These are phyloP conservation scores for Apantesis nais DNA, from an alignment of 2,888 invertebrate genomes.

Conservation along the genomic window DNA sequence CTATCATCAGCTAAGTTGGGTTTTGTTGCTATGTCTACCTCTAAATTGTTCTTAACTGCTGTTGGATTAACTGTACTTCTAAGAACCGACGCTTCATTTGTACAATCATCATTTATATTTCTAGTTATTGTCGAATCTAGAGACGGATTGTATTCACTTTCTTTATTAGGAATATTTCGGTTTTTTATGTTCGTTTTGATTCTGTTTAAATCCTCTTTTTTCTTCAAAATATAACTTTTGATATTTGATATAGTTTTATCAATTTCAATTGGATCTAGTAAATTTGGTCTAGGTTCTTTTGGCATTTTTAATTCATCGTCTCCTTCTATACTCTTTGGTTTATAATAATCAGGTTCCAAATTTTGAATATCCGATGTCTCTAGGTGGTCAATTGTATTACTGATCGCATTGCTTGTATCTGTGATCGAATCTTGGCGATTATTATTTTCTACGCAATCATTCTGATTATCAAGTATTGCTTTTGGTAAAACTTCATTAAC, in stretches of 20 bases:
- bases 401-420: constrained; percentile 27
- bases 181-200: constrained; percentile 20
- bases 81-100: constrained; percentile 20
- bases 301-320: not conserved
- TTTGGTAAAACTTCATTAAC: constrained; percentile 1
- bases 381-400: constrained; percentile 14
- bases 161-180: not conserved
- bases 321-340: not conserved
- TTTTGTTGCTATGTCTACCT: not conserved
- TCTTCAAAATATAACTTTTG: constrained; percentile 51
- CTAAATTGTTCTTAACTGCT: not conserved
- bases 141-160: constrained; percentile 3
- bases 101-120: constrained; percentile 18
- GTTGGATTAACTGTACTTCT: constrained; percentile 20
- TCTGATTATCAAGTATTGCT: constrained; percentile 5
- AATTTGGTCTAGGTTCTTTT: constrained; percentile 6
- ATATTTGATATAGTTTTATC: constrained; percentile 45
- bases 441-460: constrained; percentile 5
- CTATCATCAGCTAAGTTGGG: not conserved
- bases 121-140: too few relatives aligned
- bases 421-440: constrained; percentile 25
- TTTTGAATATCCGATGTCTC: constrained; percentile 14
- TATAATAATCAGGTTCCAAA: constrained; percentile 1
- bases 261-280: constrained; percentile 20
- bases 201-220: constrained; percentile 51